Base-by-base conservation (phyloP, 2,888 invertebrate species). In the Thymelicus lineola region DNA sequence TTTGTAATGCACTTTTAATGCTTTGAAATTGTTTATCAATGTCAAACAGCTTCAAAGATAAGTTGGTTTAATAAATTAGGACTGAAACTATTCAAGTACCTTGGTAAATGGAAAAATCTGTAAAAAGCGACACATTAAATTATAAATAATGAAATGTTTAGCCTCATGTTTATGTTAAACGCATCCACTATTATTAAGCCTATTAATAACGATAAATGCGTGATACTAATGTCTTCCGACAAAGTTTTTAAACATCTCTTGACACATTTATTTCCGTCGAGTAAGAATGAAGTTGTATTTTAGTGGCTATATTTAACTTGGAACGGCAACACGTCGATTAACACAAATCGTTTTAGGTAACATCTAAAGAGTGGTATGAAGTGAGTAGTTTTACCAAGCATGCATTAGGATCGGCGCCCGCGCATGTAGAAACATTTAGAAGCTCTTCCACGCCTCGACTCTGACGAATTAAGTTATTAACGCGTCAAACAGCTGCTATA, bases 401-500 rank as follows among this genome's bases (percentile, higher is more conserved):
- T 82, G 84, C 86, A 87, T 85, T 85, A 83, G 81, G 12, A 86
- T 85, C 82, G 86, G 87, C 88, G 87, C 87, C 86, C 84, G 86
- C 80, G 78, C 87, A 82, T 70, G 15, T 64, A 65, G 35, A 64
- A 35, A 38, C 38, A 15, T 35, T 65, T 55, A 65, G 38, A 90
- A 89, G 82, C 87, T 87, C 90, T 88, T 90, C 88, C 89, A 87
- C 86, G 80, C 83, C 83, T 83, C 85, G 83, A 85, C 90, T 90
- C 89, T 92, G 91, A 93, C 91, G 93, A 93, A 93, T 93, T 93
- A 93, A 93, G 91, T 90, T 93, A 93, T 93, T 93, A 93, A 91
- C 91, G 90, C 87, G 87, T 79, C 73, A 80, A 86, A 84, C 92
- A 93, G 93, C 93, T 93, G 93, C 85, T 88, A 80, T 78, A 86